A percentile compares a stretch with the other conserved stretches of the same genome.
Conservation (phyloP, 1,140 invertebrate genomes). For the Hylaeus volcanicus region DNA sequence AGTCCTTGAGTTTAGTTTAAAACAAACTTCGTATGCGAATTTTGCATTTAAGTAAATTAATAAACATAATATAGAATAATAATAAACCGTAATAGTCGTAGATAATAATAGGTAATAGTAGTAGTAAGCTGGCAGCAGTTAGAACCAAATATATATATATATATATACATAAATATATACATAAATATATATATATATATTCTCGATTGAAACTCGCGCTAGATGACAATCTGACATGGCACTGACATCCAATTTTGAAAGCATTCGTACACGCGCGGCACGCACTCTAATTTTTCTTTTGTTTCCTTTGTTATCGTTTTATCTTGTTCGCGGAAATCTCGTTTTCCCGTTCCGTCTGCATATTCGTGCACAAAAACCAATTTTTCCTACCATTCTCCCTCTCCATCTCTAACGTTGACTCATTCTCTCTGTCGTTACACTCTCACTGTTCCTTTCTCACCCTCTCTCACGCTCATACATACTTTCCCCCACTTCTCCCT, state of each 20-base stretch:
- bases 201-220: constrained; percentile 71
- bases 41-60: constrained; percentile 74
- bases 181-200: constrained; percentile 42
- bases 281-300: constrained; percentile 57
- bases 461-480: constrained; percentile 21
- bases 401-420: neutral
- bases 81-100: constrained; percentile 70
- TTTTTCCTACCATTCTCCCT: constrained; percentile 41
- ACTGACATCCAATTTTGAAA: constrained; percentile 71
- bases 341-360: constrained; percentile 1
- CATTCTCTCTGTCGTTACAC: neutral
- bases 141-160: constrained; percentile 71
- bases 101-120: constrained; percentile 76
- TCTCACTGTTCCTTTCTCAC: constrained; percentile 14
- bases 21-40: constrained; percentile 38
- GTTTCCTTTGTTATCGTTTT: constrained; percentile 37
- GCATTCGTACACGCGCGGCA: constrained; percentile 59
- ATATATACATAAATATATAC: no score
- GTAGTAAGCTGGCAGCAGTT: constrained; percentile 78
- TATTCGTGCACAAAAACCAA: constrained; percentile 50
- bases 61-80: constrained; percentile 76
- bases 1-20: constrained; percentile 59
- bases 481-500: constrained; percentile 31
- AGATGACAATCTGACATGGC: constrained; percentile 78
- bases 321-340: constrained; percentile 12